Percentiles rank a stretch among this genome's conserved stretches.
Evolutionary conservation across 2,113 vertebrate genomes (phyloP).

Genomic region (Myodes glareolus): DNA sequence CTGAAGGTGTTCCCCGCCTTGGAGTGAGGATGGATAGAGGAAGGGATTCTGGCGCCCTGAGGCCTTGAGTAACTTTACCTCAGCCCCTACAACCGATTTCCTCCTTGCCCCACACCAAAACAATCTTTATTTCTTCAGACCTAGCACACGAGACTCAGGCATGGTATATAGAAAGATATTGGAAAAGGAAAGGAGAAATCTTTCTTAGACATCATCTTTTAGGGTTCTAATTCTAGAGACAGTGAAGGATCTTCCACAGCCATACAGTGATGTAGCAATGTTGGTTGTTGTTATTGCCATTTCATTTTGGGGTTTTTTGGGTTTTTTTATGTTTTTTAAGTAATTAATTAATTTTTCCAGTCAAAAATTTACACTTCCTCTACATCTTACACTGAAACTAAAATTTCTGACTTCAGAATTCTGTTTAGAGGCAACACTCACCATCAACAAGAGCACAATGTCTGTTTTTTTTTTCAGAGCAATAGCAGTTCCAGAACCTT

Average conservation of each 20-base stretch:
- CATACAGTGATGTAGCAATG: background rate
- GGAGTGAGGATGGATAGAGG: background rate
- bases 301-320: background rate
- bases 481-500: background rate
- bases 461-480: background rate
- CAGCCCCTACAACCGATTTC: too few relatives aligned
- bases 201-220: background rate
- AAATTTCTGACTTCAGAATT: background rate
- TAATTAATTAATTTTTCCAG: too few relatives aligned
- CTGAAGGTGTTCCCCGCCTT: background rate
- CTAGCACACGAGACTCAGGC: background rate
- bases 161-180: background rate
- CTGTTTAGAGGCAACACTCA: background rate
- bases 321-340: too few relatives aligned
- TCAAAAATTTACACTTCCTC: too few relatives aligned
- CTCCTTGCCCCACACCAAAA: background rate
- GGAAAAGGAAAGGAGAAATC: slow-evolving; percentile 20
- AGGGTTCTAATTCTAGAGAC: background rate
- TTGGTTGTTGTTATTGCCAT: background rate
- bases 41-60: background rate
- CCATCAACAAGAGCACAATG: background rate
- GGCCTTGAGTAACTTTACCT: background rate
- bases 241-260: background rate
- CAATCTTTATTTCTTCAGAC: background rate
- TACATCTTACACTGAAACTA: background rate